Evolutionary conservation across 1,140 invertebrate species (phyloP).

Genomic region (Polyergus mexicanus): DNA sequence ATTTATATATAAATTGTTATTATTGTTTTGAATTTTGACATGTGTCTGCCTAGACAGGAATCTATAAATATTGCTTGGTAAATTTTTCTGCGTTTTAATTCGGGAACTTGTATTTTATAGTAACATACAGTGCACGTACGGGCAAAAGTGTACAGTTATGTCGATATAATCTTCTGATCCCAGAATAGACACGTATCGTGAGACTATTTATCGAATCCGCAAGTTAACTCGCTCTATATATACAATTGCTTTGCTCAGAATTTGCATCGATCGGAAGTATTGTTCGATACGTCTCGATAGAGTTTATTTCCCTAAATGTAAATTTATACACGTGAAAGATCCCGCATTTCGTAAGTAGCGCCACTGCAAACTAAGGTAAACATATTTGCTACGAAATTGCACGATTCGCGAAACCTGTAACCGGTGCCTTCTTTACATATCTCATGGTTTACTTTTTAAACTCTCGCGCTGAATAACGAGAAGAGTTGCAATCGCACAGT

Average conservation of each 20-base stretch:
- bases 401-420: background rate
- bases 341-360: constrained; percentile 1
- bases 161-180: constrained; percentile 49
- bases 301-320: constrained; percentile 46
- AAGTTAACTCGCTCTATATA: constrained; percentile 36
- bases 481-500: constrained; percentile 26
- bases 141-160: background rate
- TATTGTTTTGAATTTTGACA: background rate
- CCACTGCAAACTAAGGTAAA: constrained; percentile 34
- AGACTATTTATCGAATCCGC: constrained; percentile 36
- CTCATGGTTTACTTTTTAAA: background rate
- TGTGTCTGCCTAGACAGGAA: background rate
- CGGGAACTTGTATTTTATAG: constrained; percentile 1
- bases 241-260: constrained; percentile 20
- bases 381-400: constrained; percentile 18
- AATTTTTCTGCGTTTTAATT: background rate
- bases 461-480: background rate
- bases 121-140: background rate
- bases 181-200: background rate
- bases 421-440: background rate
- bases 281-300: constrained; percentile 38
- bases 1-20: background rate
- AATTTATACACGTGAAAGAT: constrained; percentile 48
- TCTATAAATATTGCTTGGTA: background rate
- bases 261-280: constrained; percentile 51